These are phyloP conservation scores for Druceiella hillmani DNA, from an alignment of 2,888 invertebrate species.

Conservation along the genomic window DNA sequence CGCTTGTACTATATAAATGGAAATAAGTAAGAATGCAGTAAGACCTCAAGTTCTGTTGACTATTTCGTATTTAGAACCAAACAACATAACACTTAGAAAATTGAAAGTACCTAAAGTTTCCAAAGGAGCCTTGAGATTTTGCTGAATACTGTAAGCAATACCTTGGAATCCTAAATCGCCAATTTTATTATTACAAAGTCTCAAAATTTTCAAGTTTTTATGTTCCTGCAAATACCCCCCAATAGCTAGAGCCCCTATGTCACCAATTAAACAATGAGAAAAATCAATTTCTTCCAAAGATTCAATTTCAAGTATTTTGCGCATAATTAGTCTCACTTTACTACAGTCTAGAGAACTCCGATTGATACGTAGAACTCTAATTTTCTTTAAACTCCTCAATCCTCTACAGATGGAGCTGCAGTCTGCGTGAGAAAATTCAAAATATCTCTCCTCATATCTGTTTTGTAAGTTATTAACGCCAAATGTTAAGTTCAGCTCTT, in stretches of 20 bases:
- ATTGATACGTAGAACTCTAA: constrained; percentile 53
- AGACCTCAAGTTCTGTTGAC: too few relatives aligned
- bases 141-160: constrained; percentile 47
- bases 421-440: constrained; percentile 55
- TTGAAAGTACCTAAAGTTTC: constrained; percentile 38
- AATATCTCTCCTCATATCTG: constrained; percentile 53
- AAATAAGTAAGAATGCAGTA: too few relatives aligned
- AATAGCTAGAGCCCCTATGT: constrained; percentile 58
- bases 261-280: constrained; percentile 59
- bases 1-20: too few relatives aligned
- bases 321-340: constrained; percentile 53
- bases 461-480: constrained; percentile 46
- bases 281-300: constrained; percentile 56
- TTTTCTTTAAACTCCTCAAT: constrained; percentile 37
- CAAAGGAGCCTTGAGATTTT: constrained; percentile 45
- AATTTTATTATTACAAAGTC: constrained; percentile 53
- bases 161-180: constrained; percentile 50
- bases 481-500: constrained; percentile 44
- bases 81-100: too few relatives aligned
- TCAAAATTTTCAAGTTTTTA: constrained; percentile 41
- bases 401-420: constrained; percentile 53
- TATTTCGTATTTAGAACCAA: too few relatives aligned
- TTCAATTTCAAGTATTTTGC: constrained; percentile 45
- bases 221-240: constrained; percentile 51
- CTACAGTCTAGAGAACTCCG: constrained; percentile 55